phyloP scores from a whole-genome alignment of 1,140 invertebrate species.

The Penaeus japonicus region DNA sequence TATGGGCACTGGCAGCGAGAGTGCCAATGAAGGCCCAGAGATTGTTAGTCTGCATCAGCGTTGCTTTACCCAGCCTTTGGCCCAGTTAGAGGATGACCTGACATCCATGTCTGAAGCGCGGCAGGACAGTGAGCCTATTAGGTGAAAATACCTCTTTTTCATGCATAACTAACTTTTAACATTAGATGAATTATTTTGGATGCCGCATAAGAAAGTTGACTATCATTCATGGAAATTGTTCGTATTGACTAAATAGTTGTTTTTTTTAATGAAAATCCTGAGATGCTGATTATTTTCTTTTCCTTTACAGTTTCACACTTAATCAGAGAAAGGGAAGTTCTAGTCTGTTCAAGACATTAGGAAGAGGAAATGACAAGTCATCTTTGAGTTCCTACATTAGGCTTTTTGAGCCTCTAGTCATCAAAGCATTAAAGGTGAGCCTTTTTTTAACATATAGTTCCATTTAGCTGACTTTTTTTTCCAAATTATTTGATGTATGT shows the following conservation, averaged over 20 bases:
- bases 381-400: constrained; percentile 81
- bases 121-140: constrained; percentile 30
- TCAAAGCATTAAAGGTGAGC: constrained; percentile 78
- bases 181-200: neutral
- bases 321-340: constrained; percentile 54
- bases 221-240: too few species aligned
- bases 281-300: neutral
- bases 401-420: constrained; percentile 89
- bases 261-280: too few species aligned
- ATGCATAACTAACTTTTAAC: neutral
- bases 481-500: neutral
- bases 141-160: neutral
- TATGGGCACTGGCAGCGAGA: neutral
- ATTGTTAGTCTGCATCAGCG: constrained; percentile 25
- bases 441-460: neutral
- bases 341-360: constrained; percentile 32
- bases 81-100: constrained; percentile 31
- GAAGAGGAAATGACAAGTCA: constrained; percentile 66
- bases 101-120: constrained; percentile 4
- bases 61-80: constrained; percentile 36
- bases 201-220: neutral
- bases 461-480: neutral
- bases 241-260: too few species aligned
- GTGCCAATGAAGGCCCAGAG: neutral
- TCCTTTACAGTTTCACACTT: constrained; percentile 13